Percentiles rank a stretch among this genome's conserved stretches.
These are phyloP conservation scores for Alexandromys fortis DNA, from an alignment of 2,113 vertebrate species.

Conservation along the genomic window DNA sequence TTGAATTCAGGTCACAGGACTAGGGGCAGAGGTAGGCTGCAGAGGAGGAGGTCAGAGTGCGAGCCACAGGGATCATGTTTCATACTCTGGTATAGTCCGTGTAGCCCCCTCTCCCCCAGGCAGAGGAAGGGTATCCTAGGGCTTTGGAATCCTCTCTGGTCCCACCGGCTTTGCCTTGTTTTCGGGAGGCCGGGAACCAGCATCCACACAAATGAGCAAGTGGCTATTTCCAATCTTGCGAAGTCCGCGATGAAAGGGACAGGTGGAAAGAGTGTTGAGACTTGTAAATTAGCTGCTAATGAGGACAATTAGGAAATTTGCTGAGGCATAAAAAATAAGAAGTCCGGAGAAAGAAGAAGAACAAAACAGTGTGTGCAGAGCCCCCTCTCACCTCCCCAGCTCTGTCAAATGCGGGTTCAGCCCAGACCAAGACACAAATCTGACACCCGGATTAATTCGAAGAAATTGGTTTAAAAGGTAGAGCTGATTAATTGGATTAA, in stretches of 20 bases:
- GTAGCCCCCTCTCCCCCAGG: rapidly evolving
- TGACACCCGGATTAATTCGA: neutral
- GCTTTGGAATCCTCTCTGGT: neutral
- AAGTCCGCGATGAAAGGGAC: neutral
- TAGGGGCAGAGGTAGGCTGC: neutral
- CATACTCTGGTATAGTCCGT: rapidly evolving
- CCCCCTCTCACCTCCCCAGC: neutral
- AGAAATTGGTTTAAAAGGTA: neutral
- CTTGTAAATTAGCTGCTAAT: slow-evolving; percentile 28
- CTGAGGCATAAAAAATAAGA: slow-evolving; percentile 38
- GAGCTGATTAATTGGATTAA: neutral
- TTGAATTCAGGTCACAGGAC: neutral
- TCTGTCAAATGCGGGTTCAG: neutral
- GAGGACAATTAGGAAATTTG: slow-evolving; percentile 56
- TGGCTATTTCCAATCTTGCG: neutral
- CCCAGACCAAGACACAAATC: neutral
- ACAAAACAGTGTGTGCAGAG: neutral
- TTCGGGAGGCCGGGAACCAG: neutral
- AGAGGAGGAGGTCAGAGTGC: no score
- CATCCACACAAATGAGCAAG: neutral
- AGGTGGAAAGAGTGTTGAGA: slow-evolving; percentile 46
- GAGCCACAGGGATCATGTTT: rapidly evolving
- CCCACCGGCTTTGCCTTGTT: neutral
- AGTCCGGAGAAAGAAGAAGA: slow-evolving; percentile 24
- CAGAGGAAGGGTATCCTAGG: neutral